Evolutionary conservation across 30 jellyfish, hydroid and myxozoan species (phyloP).

Genomic region (Aurelia sp.): DNA sequence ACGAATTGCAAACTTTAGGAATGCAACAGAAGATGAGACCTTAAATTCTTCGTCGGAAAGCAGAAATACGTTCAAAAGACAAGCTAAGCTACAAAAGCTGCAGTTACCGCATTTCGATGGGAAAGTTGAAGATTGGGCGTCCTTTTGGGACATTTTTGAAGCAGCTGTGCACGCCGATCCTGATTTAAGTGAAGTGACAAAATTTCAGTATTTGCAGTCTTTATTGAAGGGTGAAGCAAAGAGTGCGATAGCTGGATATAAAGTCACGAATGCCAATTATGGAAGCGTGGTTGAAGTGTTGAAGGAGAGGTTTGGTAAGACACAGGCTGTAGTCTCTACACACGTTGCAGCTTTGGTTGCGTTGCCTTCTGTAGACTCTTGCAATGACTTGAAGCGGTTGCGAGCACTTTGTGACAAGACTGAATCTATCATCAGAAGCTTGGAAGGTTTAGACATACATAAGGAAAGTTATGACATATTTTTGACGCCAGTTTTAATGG

Average conservation of each 20-base stretch:
- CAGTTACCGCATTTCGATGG: background rate
- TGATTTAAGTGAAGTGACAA: background rate
- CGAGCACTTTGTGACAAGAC: slow-evolving; percentile 6
- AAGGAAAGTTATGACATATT: slow-evolving; percentile 11
- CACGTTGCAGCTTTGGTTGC: background rate
- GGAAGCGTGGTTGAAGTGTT: slow-evolving; percentile 15
- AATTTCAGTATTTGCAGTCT: background rate
- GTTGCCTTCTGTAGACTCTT: slow-evolving; percentile 4
- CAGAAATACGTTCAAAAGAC: too few relatives aligned
- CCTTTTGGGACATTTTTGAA: background rate
- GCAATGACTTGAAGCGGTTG: background rate
- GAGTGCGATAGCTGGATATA: too few relatives aligned
- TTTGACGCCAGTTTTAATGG: background rate
- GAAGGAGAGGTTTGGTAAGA: slow-evolving; percentile 23
- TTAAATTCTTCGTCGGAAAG: too few relatives aligned
- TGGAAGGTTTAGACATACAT: background rate
- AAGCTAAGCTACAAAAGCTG: background rate
- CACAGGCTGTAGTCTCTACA: background rate
- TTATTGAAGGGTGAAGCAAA: background rate
- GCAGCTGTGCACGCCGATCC: background rate
- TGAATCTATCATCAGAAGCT: slow-evolving; percentile 5
- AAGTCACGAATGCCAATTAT: background rate
- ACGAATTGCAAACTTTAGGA: too few relatives aligned
- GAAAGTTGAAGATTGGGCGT: background rate
- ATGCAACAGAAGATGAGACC: too few relatives aligned